These are phyloP conservation scores for Tapirus indicus DNA, from an alignment of 2,797 vertebrate genomes.

Conservation along the genomic window DNA sequence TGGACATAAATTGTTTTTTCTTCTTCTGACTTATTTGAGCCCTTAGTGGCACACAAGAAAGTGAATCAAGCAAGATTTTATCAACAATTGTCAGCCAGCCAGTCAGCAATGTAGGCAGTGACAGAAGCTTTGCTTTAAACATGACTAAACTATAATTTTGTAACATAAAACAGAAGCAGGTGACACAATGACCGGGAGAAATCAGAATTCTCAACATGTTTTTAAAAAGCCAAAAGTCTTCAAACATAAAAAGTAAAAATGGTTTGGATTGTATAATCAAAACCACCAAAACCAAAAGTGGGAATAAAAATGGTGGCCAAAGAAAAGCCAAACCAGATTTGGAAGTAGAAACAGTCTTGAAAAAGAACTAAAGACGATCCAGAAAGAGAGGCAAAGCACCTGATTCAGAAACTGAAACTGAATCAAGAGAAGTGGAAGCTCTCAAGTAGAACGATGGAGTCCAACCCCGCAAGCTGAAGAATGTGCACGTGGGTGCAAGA, in stretches of 20 bases:
- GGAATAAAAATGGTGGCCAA: background rate
- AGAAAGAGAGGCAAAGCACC: background rate
- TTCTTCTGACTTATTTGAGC: slow-evolving; percentile 5
- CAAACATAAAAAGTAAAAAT: background rate
- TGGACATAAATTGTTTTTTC: background rate
- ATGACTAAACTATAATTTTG: background rate
- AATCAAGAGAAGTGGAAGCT: background rate
- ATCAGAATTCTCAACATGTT: background rate
- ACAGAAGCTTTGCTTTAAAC: slow-evolving; percentile 9
- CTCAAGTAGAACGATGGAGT: background rate
- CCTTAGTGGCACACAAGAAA: background rate
- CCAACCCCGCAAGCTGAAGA: background rate
- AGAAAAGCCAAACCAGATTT: background rate
- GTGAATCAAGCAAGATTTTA: background rate
- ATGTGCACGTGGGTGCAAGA: background rate
- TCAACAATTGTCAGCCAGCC: background rate
- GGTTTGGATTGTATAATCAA: background rate
- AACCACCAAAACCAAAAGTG: background rate
- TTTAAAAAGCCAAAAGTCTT: background rate
- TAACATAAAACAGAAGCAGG: background rate
- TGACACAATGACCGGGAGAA: background rate
- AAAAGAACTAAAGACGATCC: background rate
- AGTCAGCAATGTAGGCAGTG: background rate
- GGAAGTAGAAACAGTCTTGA: background rate
- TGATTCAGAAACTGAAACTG: background rate